A percentile compares a stretch with the other conserved stretches of the same genome.
Evolutionary conservation across 2,888 invertebrate species (phyloP).

Genomic region (Caenorhabditis plicata): DNA sequence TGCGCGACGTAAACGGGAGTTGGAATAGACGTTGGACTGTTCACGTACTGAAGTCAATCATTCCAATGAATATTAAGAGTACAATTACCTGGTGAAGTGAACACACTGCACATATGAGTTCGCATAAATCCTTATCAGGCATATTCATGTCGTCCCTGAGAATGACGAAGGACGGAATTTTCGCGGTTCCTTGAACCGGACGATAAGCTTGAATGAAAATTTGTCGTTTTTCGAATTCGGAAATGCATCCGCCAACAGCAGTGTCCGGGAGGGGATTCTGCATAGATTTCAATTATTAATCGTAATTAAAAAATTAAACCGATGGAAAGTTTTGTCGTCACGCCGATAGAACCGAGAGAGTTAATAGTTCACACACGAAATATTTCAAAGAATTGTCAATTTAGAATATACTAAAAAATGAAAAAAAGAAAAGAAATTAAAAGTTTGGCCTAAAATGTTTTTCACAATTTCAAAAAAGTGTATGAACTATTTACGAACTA

Average conservation of each 20-base stretch:
- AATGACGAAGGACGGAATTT: slow-evolving; percentile 23
- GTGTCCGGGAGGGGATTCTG: slow-evolving; percentile 34
- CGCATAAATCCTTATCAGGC: slow-evolving; percentile 15
- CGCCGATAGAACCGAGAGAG: too few relatives aligned
- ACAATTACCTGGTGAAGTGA: slow-evolving; percentile 20
- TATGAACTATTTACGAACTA: too few relatives aligned
- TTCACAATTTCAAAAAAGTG: too few relatives aligned
- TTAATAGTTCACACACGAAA: too few relatives aligned
- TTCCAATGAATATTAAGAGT: background rate
- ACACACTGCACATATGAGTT: slow-evolving; percentile 27
- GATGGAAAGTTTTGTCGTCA: too few relatives aligned
- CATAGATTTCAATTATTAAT: background rate
- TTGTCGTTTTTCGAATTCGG: slow-evolving; percentile 32
- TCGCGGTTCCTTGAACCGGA: slow-evolving; percentile 32
- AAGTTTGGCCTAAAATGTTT: too few relatives aligned
- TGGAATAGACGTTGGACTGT: slow-evolving; percentile 49
- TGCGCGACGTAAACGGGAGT: slow-evolving; percentile 53
- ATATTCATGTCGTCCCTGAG: slow-evolving; percentile 27
- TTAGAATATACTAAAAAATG: too few relatives aligned
- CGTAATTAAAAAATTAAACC: background rate
- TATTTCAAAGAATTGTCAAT: too few relatives aligned
- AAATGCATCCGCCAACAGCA: slow-evolving; percentile 26
- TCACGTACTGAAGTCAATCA: slow-evolving; percentile 39
- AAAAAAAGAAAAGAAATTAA: too few relatives aligned
- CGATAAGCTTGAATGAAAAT: slow-evolving; percentile 38